Evolutionary conservation across 1,140 invertebrate species (phyloP).

Genomic region (Pteromalus puparum): DNA sequence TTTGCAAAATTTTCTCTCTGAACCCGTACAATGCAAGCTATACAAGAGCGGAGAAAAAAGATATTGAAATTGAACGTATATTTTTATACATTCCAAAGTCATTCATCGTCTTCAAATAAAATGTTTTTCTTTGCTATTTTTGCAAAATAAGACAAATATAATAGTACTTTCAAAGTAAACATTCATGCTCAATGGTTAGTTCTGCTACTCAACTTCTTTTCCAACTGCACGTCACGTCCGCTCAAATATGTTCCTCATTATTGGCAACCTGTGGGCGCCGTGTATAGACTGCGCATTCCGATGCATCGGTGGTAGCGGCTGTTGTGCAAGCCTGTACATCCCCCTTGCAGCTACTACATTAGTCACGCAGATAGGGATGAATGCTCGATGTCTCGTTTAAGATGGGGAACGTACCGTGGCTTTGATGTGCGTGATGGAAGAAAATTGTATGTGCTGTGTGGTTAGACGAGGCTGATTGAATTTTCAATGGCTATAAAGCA

Average conservation of each 20-base stretch:
- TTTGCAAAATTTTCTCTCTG: too few species aligned
- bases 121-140: too few species aligned
- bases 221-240: neutral
- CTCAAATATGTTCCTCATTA: constrained; percentile 19
- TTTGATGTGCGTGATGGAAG: neutral
- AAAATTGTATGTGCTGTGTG: neutral
- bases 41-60: too few species aligned
- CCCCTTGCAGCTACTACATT: neutral
- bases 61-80: too few species aligned
- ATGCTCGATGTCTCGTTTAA: neutral
- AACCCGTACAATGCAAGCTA: too few species aligned
- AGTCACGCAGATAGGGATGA: neutral
- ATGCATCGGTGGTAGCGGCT: neutral
- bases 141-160: too few species aligned
- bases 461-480: neutral
- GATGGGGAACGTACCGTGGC: neutral
- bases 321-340: neutral
- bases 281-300: neutral
- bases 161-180: too few species aligned
- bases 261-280: neutral
- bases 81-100: too few species aligned
- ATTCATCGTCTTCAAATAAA: too few species aligned
- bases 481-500: neutral
- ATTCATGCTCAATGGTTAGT: too few species aligned
- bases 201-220: neutral